Evolutionary conservation across 2,888 invertebrate genomes (phyloP), one percentile per base, ranked within the genome.

Genomic region (Drosophila kanekoi): DNA sequence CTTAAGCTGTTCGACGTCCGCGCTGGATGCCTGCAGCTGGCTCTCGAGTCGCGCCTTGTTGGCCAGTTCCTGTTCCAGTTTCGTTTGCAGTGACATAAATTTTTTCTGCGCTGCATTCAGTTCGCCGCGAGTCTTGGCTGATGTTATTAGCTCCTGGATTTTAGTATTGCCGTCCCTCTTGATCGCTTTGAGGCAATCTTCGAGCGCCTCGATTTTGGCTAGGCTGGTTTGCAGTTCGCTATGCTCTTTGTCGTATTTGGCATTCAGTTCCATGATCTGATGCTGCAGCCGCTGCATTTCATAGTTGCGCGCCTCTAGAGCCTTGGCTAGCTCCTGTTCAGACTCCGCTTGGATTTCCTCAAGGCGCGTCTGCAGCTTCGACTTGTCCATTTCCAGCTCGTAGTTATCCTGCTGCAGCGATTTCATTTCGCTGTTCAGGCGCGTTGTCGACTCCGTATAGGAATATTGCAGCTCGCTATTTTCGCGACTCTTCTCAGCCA

Each of bases 101-200:
- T 95, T 95, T 62, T 93, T 93, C 63, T 93, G 92, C 18, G 94
- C 87, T 65, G 94, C 93, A 33, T 93, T 91, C 1, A 94, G 91
- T 86, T 95, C 94, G 0, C 95, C 95, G 78, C 94, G 94, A 13
- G 94, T 91, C 45, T 93, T 93, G 40, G 93, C 94, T 40, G 93
- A 93, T 77, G 95, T 93, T 47, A 95, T 93, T 23, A 94, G 88
- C 63, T 93, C 93, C 38, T 93, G 92, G 4, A 93, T 92, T 65
- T 92, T 90, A 41, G 92, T 88, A 45, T 91, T 93, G 5, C 92
- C 84, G 37, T 92, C 91, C 70, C 93, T 93, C 64, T 92, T 91
- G 0, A 94, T 66, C 45, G 92, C 85, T 60, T 92, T 92, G 1
- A 94, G 75, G 45, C 92, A 93, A 14, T 93, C 93, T 76, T 93